Evolutionary conservation across 1,140 invertebrate genomes (phyloP), one percentile per base, ranked within the genome.

Genomic region (Heliconius himera): DNA sequence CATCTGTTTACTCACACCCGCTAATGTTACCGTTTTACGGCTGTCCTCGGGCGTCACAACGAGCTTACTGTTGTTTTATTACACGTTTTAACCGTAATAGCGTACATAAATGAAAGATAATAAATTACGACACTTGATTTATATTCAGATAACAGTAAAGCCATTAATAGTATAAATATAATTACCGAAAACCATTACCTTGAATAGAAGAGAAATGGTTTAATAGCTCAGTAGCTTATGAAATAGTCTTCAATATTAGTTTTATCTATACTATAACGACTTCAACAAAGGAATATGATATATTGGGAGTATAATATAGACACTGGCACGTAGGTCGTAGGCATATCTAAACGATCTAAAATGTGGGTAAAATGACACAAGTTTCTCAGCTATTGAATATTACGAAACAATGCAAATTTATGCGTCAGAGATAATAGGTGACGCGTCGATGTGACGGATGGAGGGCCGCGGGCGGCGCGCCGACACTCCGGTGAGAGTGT

Each of bases 1-100:
- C 82, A 83, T 85, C 84, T 81, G 81, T 80, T 87, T 83, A 80
- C 80, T 83, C 77, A 77, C 78, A 81, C 77, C 79, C 70, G 78
- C 79, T 86, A 79, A 86, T 86, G 79, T 74, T 78, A 51, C 71
- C 70, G 76, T 77, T 80, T 78, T 70, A 73, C 73, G 73, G 78
- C 73, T 79, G 76, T 81, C 79, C 83, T 79, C 75, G 66, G 81
- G 84, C 81, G 75, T 80, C 74, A 78, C 76, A 77, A 73, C 70
- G 54, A 74, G 71, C 76, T 75, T 81, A 81, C 77, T 49, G 75
- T 76, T 70, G 74, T 81, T 77, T 81, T 74, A 81, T 81, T 81
- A 81, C 60, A 72, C 80, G 56, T 78, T 75, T 70, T 78, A 76
- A 75, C 72, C 36, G 76, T 78, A 77, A 81, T 70, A 77, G 70